Evolutionary conservation across 2,797 vertebrate genomes (phyloP), one percentile per base, ranked within the genome.

Genomic region (Esox lucius): DNA sequence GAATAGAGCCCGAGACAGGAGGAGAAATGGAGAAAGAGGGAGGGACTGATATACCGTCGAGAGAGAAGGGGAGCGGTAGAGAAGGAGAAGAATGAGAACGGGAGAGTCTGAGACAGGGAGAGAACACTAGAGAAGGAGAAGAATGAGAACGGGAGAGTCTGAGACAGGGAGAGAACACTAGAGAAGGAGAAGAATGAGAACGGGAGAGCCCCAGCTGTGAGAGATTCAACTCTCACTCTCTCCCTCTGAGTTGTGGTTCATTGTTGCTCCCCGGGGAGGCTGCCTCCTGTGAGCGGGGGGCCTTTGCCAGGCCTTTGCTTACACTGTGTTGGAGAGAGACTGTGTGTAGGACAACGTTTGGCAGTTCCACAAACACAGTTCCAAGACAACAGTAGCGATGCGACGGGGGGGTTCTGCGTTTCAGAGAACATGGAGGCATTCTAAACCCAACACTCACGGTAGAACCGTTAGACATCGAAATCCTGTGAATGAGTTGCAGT

Each of bases 241-340:
- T 74, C 48, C 24, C 19, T 59, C 70, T 71, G 76, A 78, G 82
- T 71, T 85, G 79, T 83, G 81, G 80, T 87, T 66, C 74, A 84
- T 85, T 88, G 72, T 81, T 75, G 84, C 83, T 87, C 85, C 84
- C 85, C 77, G 75, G 83, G 80, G 83, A 87, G 73, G 70, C 78
- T 79, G 82, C 87, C 87, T 87, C 85, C 86, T 87, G 87, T 81
- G 86, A 78, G 78, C 65, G n/a, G 11, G 51, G 51, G 82, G 81
- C 74, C 72, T 70, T 42, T 73, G 85, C 87, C 85, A 88, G 78
- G 81, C 72, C 86, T 79, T 78, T 59, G 33, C 53, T 61, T 72
- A n/a, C 70, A 42, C 70, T 61, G 51, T 39, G 51, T 1, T 4
- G 42, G 15, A 19, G 66, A 6, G 65, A 28, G 65, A 69, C 15